phyloP scores from a whole-genome alignment of 1,140 invertebrate species.

The Eumaeus atala region DNA sequence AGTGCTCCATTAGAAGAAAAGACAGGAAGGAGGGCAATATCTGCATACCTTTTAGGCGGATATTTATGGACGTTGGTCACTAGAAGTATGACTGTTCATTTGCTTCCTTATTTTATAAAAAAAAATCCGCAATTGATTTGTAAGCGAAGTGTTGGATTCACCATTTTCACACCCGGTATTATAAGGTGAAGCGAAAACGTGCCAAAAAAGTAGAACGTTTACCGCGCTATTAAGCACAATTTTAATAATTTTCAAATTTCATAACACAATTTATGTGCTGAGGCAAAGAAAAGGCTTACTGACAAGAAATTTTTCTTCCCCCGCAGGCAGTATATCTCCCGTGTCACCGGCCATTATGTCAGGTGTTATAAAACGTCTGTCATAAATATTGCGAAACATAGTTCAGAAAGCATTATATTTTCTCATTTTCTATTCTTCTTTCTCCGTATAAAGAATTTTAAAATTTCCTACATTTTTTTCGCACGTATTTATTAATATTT shows the following conservation, averaged over 20 bases:
- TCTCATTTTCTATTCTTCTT: slow-evolving; percentile 19
- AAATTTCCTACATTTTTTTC: background rate
- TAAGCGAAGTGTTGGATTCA: too few species aligned
- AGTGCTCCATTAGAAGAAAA: too few species aligned
- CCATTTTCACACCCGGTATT: too few species aligned
- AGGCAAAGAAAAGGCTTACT: slow-evolving; percentile 18
- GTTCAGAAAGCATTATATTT: slow-evolving; percentile 22
- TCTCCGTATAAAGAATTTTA: slow-evolving; percentile 4
- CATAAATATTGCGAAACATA: slow-evolving; percentile 22
- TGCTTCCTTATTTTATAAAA: too few species aligned
- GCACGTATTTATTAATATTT: too few species aligned
- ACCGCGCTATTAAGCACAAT: slow-evolving; percentile 6
- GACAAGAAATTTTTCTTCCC: slow-evolving; percentile 24
- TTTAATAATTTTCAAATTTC: slow-evolving; percentile 15
- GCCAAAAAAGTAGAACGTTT: slow-evolving; percentile 1
- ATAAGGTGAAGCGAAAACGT: background rate
- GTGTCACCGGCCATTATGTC: slow-evolving; percentile 29
- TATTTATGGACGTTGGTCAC: too few species aligned
- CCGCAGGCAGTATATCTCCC: slow-evolving; percentile 25
- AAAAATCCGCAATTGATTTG: too few species aligned
- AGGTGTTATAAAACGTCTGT: slow-evolving; percentile 23
- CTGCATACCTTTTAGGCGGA: too few species aligned
- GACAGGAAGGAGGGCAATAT: too few species aligned
- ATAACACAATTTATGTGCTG: slow-evolving; percentile 16
- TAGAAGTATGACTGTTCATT: too few species aligned